A percentile compares a stretch with the other conserved stretches of the same genome.
Evolutionary conservation across 2,888 invertebrate genomes (phyloP).

Genomic region (Thymelicus lineola): DNA sequence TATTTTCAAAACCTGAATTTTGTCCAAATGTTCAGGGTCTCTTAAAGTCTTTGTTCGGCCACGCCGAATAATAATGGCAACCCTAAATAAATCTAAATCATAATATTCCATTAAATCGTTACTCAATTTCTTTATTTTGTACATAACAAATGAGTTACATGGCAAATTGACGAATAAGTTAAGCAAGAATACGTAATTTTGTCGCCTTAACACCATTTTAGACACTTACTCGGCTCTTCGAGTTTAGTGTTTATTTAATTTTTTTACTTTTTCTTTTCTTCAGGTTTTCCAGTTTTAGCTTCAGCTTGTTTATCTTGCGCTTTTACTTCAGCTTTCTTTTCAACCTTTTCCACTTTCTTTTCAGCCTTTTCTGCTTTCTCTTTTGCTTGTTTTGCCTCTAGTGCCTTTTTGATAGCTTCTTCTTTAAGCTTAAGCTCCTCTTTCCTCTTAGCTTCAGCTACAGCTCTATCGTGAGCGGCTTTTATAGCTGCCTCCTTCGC

Average conservation of each 20-base stretch:
- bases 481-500: constrained; percentile 56
- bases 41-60: too few relatives aligned
- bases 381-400: constrained; percentile 42
- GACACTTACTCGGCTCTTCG: constrained; percentile 22
- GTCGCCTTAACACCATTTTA: constrained; percentile 38
- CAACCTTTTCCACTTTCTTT: constrained; percentile 43
- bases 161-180: not conserved
- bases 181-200: not conserved
- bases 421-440: constrained; percentile 49
- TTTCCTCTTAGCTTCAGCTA: constrained; percentile 53
- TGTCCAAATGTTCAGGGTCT: too few relatives aligned
- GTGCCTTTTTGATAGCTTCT: constrained; percentile 45
- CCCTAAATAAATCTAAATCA: too few relatives aligned
- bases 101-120: too few relatives aligned
- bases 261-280: constrained; percentile 43
- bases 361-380: constrained; percentile 40
- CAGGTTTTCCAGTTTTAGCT: constrained; percentile 38
- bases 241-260: constrained; percentile 33
- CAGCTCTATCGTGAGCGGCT: constrained; percentile 55
- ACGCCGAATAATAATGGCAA: too few relatives aligned
- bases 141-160: not conserved
- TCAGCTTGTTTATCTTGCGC: constrained; percentile 45
- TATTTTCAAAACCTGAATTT: too few relatives aligned
- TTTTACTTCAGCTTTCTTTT: constrained; percentile 43
- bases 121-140: not conserved